Base-by-base conservation (phyloP, 1,140 invertebrate genomes). In the Drosophila mayri region DNA sequence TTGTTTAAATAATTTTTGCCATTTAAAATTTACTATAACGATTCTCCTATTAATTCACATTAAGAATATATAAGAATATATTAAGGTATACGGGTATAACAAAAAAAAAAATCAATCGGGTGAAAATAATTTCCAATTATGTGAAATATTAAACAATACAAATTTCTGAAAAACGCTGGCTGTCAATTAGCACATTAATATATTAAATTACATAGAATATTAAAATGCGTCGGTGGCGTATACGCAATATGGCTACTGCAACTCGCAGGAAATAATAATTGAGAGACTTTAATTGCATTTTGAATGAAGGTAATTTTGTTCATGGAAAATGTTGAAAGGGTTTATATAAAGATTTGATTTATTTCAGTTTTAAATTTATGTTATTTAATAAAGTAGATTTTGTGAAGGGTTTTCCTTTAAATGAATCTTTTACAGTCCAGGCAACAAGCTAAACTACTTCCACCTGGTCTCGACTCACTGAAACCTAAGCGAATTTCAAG, bases 91-190 rank as follows among this genome's bases (percentile, higher is more conserved):
- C n/a, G n/a, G n/a, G n/a, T n/a, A n/a, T n/a, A 43, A 28, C 14
- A 57, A 55, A 68, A 43, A 28, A 18, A 40, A 63, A 70, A 44
- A 61, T 57, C 61, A 81, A 72, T 70, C 46, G 59, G 38, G 20
- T 18, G 32, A 25, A 25, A 46, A 35, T 25, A 55, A 70, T 46
- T 38, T 47, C 18, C 20, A 57, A 35, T 55, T 70, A 67, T 25
- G 11, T 7, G 9, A 10, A 28, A 6, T 14, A 22, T 43, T 32
- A 11, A 61, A n/a, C 14, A 67, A 63, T 32, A 18, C 35, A 40
- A 20, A 43, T 18, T 3, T 25, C 41, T n/a, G 30, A 20, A 49
- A 38, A 55, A 63, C 30, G 28, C 43, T 49, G 18, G 38, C 40
- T 60, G 47, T 81, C 61, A 46, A 59, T 50, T 59, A 71, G 49